phyloP scores from a whole-genome alignment of 2,113 vertebrate genomes.

The Orcinus orca region DNA sequence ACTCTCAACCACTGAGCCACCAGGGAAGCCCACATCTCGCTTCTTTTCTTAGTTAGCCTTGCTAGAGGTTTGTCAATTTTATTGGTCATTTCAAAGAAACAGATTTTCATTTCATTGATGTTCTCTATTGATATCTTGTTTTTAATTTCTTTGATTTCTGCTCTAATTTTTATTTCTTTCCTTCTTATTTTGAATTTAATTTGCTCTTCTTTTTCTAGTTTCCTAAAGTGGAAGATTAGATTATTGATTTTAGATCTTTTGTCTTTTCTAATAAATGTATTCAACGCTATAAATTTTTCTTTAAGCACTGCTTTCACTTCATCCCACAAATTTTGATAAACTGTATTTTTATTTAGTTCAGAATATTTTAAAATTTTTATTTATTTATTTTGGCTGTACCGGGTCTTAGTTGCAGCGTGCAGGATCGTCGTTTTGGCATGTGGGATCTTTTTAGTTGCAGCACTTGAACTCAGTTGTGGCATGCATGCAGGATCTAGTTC shows the following conservation, averaged over 20 bases:
- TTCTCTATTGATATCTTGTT: neutral
- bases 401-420: no score
- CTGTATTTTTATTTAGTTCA: neutral
- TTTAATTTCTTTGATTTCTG: neutral
- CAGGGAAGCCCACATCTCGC: no score
- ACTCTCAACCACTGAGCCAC: no score
- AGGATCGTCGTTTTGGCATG: no score
- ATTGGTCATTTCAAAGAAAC: neutral
- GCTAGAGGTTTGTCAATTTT: neutral
- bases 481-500: no score
- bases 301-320: neutral
- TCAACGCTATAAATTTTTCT: neutral
- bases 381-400: no score
- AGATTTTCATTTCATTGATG: neutral
- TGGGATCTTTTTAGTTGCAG: no score
- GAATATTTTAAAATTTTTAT: neutral
- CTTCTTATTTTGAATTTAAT: neutral
- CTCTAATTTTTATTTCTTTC: neutral
- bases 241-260: neutral
- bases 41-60: neutral
- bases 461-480: no score
- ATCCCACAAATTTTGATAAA: neutral
- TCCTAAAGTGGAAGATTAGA: neutral
- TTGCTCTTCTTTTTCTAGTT: neutral
- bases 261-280: neutral